Conservation (phyloP, 2,113 vertebrate genomes). For the Chaetodon auriga region DNA sequence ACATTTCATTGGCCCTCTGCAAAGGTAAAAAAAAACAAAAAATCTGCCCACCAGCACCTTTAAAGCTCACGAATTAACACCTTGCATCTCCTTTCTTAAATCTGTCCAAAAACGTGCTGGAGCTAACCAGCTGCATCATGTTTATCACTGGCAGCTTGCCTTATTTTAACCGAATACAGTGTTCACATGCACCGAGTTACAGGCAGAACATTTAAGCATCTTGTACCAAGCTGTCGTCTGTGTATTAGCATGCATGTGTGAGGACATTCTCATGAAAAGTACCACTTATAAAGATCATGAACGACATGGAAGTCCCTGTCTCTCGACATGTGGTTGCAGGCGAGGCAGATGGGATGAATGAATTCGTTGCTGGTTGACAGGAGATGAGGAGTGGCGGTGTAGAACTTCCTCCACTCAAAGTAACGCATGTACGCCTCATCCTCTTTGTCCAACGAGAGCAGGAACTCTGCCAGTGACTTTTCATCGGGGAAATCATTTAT, state of each 20-base stretch:
- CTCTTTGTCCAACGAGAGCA: slow-evolving; percentile 87
- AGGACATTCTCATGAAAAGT: not conserved
- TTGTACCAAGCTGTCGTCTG: not conserved
- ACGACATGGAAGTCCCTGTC: not conserved
- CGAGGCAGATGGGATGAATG: slow-evolving; percentile 56
- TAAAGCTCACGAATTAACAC: not conserved
- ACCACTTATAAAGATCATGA: slow-evolving; percentile 30
- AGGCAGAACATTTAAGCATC: not conserved
- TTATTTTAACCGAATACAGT: not conserved
- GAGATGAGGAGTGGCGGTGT: slow-evolving; percentile 86
- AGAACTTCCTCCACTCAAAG: slow-evolving; percentile 90
- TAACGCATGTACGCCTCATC: slow-evolving; percentile 87
- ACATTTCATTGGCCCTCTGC: too few relatives aligned
- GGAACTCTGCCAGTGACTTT: slow-evolving; percentile 87
- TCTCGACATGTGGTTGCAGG: slow-evolving; percentile 30
- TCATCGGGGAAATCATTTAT: slow-evolving; percentile 89
- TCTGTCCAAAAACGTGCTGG: too few relatives aligned
- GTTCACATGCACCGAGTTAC: not conserved
- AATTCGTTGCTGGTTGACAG: slow-evolving; percentile 82
- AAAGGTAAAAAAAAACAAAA: not conserved
- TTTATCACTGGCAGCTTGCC: too few relatives aligned
- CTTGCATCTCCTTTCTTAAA: not conserved
- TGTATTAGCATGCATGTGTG: not conserved
- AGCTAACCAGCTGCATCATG: too few relatives aligned
- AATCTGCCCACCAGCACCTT: not conserved